Base-by-base conservation (phyloP, 2,797 vertebrate species). In the Phataginus tricuspis region DNA sequence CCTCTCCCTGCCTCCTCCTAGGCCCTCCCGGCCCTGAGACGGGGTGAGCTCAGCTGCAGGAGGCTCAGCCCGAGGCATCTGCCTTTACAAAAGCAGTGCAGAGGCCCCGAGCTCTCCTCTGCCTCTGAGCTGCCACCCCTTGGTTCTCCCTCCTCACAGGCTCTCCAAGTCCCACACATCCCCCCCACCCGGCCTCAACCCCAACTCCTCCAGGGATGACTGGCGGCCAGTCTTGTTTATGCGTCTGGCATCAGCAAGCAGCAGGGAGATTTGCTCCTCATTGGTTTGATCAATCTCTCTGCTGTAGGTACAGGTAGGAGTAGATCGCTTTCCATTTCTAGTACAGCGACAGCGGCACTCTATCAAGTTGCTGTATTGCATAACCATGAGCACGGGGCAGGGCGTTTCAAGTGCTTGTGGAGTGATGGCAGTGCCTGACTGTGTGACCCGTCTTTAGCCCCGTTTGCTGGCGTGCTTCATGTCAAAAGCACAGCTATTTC, bases 291-390 rank as follows among this genome's bases (percentile, higher is more conserved):
- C 98, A 98, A 97, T 98, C 97, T 98, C 93, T 96, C 83, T 98
- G 95, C 97, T 86, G 49, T 59, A 75, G 27, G 77, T 42, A 59
- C 94, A 53, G 97, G 98, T 95, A 96, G 97, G 97, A 98, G 96
- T 97, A 91, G 97, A 98, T 98, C 37, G 66, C 97, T 97, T 98
- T 98, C 98, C 90, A 97, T 98, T 98, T 98, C 97, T 97, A 98
- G 97, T 91, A 61, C 85, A 75, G 95, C 92, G 95, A 97, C 92
- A 95, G 96, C 21, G 0, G 83, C 92, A 94, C 95, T 98, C 94
- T 94, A 84, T 97, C 97, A 98, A 93, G 94, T 66, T 91, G 77
- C 34, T 97, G 94, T 42, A 51, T 90, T 96, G 97, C 97, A 95
- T 98, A 97, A 96, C 92, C 90, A 8, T 49, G 94, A 98, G 74